Evolutionary conservation across 2,888 invertebrate species (phyloP).

Genomic region (Rhingia campestris): DNA sequence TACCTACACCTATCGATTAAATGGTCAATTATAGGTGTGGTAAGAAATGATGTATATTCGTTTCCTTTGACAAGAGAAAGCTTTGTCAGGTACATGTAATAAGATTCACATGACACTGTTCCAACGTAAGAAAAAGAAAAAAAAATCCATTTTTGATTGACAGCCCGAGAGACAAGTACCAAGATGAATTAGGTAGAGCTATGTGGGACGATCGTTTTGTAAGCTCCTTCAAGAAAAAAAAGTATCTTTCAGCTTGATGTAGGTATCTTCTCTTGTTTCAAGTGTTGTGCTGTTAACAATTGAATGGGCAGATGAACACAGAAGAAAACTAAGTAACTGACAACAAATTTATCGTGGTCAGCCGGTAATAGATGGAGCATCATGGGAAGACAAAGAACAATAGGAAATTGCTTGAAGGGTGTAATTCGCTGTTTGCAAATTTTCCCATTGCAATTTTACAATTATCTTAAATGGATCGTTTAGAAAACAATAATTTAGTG

Average conservation of each 20-base stretch:
- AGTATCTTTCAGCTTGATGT: neutral
- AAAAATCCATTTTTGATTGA: slow-evolving; percentile 58
- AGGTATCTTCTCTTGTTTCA: slow-evolving; percentile 27
- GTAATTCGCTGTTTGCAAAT: slow-evolving; percentile 54
- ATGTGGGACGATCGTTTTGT: slow-evolving; percentile 70
- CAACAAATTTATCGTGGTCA: slow-evolving; percentile 55
- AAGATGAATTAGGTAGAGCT: slow-evolving; percentile 62
- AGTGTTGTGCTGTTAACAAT: slow-evolving; percentile 60
- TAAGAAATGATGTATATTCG: slow-evolving; percentile 38
- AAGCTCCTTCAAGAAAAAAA: slow-evolving; percentile 41
- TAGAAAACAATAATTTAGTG: slow-evolving; percentile 57
- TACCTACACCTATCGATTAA: slow-evolving; percentile 38
- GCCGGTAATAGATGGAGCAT: slow-evolving; percentile 31
- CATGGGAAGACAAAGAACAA: slow-evolving; percentile 34
- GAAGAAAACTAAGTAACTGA: slow-evolving; percentile 11
- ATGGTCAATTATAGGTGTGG: slow-evolving; percentile 47
- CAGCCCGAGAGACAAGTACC: slow-evolving; percentile 68
- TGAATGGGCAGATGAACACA: slow-evolving; percentile 48
- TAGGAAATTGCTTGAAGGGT: slow-evolving; percentile 54
- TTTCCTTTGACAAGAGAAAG: slow-evolving; percentile 46
- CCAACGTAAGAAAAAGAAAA: slow-evolving; percentile 11
- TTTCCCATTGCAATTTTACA: slow-evolving; percentile 68
- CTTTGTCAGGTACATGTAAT: slow-evolving; percentile 48
- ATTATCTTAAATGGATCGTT: slow-evolving; percentile 67
- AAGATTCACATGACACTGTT: slow-evolving; percentile 39